phyloP scores from a whole-genome alignment of 2,113 vertebrate genomes.

The Talpa occidentalis region DNA sequence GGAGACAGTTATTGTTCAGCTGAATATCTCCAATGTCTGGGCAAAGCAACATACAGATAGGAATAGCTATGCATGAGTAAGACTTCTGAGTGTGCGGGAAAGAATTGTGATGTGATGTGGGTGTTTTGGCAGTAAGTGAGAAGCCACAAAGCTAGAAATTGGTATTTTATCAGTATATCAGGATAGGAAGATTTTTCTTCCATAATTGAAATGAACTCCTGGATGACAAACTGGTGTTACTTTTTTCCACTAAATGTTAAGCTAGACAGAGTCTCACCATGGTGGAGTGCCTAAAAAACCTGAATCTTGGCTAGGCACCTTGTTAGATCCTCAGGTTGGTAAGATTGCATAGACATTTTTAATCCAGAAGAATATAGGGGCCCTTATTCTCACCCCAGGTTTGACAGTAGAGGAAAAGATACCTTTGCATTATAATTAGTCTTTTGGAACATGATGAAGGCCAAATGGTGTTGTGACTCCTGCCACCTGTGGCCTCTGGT shows the following conservation, averaged over 20 bases:
- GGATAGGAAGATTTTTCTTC: background rate
- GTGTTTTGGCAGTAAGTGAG: background rate
- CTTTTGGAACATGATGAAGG: background rate
- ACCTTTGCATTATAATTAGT: no score
- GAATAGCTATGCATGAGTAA: rapidly evolving
- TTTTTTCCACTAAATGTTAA: background rate
- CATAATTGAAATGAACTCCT: background rate
- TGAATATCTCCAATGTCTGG: background rate
- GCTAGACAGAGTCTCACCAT: background rate
- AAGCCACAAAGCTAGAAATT: background rate
- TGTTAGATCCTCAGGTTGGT: background rate
- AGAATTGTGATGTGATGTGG: rapidly evolving
- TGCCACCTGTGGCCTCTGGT: background rate
- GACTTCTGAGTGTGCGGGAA: rapidly evolving
- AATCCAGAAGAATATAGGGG: background rate
- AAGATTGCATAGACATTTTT: background rate
- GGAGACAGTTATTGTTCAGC: background rate
- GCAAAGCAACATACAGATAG: background rate
- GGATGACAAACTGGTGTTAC: background rate
- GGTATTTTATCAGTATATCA: background rate
- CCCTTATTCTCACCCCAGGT: background rate
- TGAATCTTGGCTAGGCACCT: background rate
- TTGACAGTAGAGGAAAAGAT: background rate
- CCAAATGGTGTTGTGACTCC: background rate
- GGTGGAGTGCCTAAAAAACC: background rate